Conservation (phyloP, 2,113 vertebrate species). For the Steatornis caripensis region DNA sequence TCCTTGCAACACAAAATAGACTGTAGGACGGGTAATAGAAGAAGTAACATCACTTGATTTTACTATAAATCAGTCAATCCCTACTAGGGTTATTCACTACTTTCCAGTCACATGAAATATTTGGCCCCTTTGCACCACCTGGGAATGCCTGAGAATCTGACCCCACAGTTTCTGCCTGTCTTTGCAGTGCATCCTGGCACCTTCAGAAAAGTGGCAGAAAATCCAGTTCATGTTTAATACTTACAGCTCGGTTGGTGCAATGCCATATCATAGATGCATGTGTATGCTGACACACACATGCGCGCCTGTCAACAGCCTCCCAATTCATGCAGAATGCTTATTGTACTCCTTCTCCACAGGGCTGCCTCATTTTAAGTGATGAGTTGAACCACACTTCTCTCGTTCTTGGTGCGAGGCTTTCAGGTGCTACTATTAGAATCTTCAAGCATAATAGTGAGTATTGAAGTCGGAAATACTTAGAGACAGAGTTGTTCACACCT, state of each 20-base stretch:
- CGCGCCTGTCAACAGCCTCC: not conserved
- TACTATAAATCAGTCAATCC: not conserved
- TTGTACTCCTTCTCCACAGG: conserved; percentile 71
- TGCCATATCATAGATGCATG: rapidly evolving
- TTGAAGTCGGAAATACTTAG: not conserved
- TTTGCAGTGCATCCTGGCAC: not conserved
- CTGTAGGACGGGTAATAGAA: not conserved
- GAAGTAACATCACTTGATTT: not conserved
- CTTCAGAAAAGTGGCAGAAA: not conserved
- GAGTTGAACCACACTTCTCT: conserved; percentile 92
- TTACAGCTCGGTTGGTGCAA: not conserved
- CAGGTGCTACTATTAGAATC: conserved; percentile 86
- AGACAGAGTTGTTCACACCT: not conserved
- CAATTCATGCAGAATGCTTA: not conserved
- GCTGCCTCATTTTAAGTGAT: conserved; percentile 93
- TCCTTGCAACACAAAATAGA: not conserved
- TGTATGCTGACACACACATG: not conserved
- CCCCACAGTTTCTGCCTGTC: not conserved
- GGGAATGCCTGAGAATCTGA: not conserved
- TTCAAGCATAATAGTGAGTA: conserved; percentile 97
- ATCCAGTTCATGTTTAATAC: not conserved
- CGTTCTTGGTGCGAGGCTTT: conserved; percentile 88
- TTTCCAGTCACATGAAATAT: not conserved
- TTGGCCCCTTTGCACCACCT: not conserved
- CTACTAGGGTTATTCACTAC: not conserved